Evolutionary conservation across 2,888 invertebrate species (phyloP), one percentile per base, ranked within the genome.

Genomic region (Trissonchulus latispiculum): DNA sequence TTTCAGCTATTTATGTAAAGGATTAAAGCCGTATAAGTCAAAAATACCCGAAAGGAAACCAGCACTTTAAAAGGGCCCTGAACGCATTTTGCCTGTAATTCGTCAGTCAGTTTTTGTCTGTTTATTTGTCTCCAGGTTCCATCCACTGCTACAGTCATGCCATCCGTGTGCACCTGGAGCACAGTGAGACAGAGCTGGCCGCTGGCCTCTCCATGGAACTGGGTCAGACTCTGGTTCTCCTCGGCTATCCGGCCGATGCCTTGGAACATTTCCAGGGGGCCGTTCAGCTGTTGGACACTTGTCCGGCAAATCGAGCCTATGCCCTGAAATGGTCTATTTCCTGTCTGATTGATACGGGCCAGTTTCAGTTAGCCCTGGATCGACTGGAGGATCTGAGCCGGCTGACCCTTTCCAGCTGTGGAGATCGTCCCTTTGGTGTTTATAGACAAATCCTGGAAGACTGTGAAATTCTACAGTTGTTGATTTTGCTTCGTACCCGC

Each of bases 331-430:
- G 72, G 61, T 28, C 1, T 1, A 35, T 31, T 18, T 15, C 32
- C 33, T 71, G 66, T 59, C 67, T 48, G 1, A 32, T 31, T 8
- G 68, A 62, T 2, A 36, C 1, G 32, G 77, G 87, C 73, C 88
- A 88, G 81, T 87, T 87, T 72, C 87, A 87, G 78, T 92, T 92
- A 84, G 93, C 93, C 83, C 86, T 93, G 74, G 90, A 90, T 82
- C 93, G 33, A 2, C 1, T 70, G 18, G 36, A 59, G 36, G 71
- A 93, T 86, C 88, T 91, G 76, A 87, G 93, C 33, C 89, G 8
- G 64, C 31, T 62, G 15, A 62, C 3, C 31, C 64, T 18, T 48
- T n/a, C n/a, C n/a, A 15, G n/a, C n/a, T 59, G 18, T n/a, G 59
- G n/a, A 15, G 28, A 29, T 31, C 29, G 28, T 3, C 29, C 64